Evolutionary conservation across 2,797 vertebrate genomes (phyloP).

Genomic region (Alcedo atthis): DNA sequence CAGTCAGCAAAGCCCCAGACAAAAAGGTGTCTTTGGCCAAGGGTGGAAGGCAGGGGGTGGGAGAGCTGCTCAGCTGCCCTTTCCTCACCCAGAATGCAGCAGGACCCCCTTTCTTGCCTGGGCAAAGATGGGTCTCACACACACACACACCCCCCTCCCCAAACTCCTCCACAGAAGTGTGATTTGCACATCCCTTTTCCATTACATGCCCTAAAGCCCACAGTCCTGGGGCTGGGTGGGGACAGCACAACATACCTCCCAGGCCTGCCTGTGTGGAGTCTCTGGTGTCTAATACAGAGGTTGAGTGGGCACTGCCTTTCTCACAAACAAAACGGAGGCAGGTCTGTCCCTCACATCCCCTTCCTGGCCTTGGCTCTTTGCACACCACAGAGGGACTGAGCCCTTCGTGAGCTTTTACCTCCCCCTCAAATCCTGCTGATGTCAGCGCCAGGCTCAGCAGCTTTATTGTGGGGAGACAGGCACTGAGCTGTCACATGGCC

Average conservation of each 20-base stretch:
- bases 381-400: rapidly evolving
- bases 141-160: too few species aligned
- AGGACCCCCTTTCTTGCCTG: neutral
- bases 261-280: neutral
- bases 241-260: neutral
- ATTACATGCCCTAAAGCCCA: neutral
- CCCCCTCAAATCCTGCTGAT: neutral
- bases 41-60: too few species aligned
- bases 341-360: neutral
- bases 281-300: neutral
- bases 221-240: neutral
- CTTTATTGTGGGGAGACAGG: neutral
- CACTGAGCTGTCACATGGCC: neutral
- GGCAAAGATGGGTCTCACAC: neutral
- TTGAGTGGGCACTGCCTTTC: neutral
- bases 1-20: neutral
- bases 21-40: neutral
- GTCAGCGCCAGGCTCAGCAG: neutral
- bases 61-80: neutral
- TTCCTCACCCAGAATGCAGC: neutral
- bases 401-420: rapidly evolving
- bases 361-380: neutral
- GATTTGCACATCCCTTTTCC: neutral
- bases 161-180: neutral
- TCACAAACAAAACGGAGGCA: neutral